phyloP scores from a whole-genome alignment of 2,113 vertebrate genomes.

The Pseudorhombus dupliciocellatus region DNA sequence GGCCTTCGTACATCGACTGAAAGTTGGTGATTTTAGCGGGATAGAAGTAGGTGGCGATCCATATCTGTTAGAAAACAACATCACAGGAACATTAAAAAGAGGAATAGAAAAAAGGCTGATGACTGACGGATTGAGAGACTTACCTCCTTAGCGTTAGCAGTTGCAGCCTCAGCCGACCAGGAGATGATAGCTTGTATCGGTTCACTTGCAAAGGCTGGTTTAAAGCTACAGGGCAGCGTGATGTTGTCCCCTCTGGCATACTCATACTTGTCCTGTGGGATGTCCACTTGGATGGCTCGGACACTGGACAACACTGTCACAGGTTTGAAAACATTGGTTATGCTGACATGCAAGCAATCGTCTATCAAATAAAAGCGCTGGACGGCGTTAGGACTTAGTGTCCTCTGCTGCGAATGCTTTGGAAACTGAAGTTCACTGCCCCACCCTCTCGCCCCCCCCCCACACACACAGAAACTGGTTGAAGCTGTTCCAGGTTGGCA shows the following conservation, averaged over 20 bases:
- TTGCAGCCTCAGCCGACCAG: slow-evolving; percentile 30
- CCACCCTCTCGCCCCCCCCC: background rate
- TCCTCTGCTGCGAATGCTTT: background rate
- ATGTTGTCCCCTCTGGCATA: slow-evolving; percentile 62
- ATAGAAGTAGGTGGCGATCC: slow-evolving; percentile 23
- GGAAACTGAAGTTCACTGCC: background rate
- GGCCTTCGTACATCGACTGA: accelerated
- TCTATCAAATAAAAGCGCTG: background rate
- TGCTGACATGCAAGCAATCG: background rate
- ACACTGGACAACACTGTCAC: slow-evolving; percentile 51
- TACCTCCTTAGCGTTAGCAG: slow-evolving; percentile 22
- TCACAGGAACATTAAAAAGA: slow-evolving; percentile 1
- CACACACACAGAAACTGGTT: background rate
- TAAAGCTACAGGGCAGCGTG: slow-evolving; percentile 69
- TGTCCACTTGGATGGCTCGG: slow-evolving; percentile 28
- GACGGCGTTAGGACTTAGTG: background rate
- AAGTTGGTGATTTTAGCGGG: accelerated
- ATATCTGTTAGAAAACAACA: slow-evolving; percentile 17
- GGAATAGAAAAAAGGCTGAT: background rate
- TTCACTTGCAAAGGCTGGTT: accelerated
- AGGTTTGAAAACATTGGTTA: background rate
- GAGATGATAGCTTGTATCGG: accelerated
- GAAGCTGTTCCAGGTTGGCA: background rate
- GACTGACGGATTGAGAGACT: background rate
- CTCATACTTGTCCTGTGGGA: slow-evolving; percentile 2